Evolutionary conservation across 2,888 invertebrate genomes (phyloP).

Genomic region (Megastigmus dorsalis): DNA sequence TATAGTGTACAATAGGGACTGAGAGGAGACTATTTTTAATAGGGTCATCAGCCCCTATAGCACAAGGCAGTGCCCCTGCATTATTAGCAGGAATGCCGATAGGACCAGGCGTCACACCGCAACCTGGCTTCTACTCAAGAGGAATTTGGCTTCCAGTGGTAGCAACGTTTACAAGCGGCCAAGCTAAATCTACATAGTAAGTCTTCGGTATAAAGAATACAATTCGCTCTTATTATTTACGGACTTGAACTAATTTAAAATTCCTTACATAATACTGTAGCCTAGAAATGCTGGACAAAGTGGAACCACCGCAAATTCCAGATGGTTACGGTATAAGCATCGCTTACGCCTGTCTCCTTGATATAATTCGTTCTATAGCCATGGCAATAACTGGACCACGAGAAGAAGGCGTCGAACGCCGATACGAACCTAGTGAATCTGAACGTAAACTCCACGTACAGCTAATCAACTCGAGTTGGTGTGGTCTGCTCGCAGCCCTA

Average conservation of each 20-base stretch:
- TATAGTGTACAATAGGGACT: too few relatives aligned
- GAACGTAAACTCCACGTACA: constrained; percentile 80
- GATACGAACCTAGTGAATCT: constrained; percentile 74
- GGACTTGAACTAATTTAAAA: too few relatives aligned
- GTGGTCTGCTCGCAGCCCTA: constrained; percentile 92
- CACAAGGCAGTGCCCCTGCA: constrained; percentile 81
- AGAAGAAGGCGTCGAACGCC: constrained; percentile 68
- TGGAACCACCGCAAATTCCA: constrained; percentile 94
- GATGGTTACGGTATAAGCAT: constrained; percentile 98
- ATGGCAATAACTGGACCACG: constrained; percentile 82
- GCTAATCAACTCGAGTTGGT: constrained; percentile 95
- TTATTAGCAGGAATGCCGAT: constrained; percentile 80
- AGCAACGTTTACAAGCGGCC: constrained; percentile 88
- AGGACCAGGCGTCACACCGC: constrained; percentile 88
- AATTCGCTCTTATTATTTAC: too few relatives aligned
- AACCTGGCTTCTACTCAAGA: constrained; percentile 93
- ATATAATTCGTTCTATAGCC: constrained; percentile 90
- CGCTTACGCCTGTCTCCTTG: constrained; percentile 94
- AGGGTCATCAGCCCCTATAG: constrained; percentile 73
- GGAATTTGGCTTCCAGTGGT: constrained; percentile 95
- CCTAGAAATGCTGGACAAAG: constrained; percentile 93
- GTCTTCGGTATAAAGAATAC: too few relatives aligned
- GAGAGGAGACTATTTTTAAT: too few relatives aligned
- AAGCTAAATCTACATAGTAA: constrained; percentile 94
- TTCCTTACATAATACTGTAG: constrained; percentile 4